Percentiles rank a stretch among this genome's conserved stretches.
Evolutionary conservation across 2,113 vertebrate species (phyloP).

Genomic region (Pedetes capensis): DNA sequence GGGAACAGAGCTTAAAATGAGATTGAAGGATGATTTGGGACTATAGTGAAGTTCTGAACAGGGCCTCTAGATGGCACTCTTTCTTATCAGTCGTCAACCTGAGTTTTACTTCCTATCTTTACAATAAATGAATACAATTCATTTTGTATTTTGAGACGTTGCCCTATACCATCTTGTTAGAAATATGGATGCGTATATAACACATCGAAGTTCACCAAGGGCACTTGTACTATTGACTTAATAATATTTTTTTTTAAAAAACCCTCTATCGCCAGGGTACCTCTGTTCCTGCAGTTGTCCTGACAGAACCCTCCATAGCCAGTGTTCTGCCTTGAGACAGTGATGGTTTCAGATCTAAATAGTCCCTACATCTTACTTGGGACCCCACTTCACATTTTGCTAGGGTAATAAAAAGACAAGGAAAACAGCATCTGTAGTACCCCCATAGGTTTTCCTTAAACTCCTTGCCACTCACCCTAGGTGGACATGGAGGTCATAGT

Average conservation of each 20-base stretch:
- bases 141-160: constrained; percentile 4
- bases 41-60: constrained; percentile 6
- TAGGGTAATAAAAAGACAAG: background rate
- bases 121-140: background rate
- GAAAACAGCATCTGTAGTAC: background rate
- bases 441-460: background rate
- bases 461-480: background rate
- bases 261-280: background rate
- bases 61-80: constrained; percentile 74
- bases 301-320: background rate
- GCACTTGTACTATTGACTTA: background rate
- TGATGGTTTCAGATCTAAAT: background rate
- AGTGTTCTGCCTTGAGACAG: background rate
- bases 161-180: background rate
- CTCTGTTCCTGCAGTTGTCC: no score
- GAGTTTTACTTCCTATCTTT: constrained; percentile 6
- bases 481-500: no score
- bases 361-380: no score
- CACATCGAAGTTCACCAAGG: background rate
- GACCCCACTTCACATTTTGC: background rate
- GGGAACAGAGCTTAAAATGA: constrained; percentile 25
- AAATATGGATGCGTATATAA: background rate
- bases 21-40: background rate
- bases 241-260: background rate
- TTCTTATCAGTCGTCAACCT: constrained; percentile 49